Evolutionary conservation across 2,888 invertebrate species (phyloP).

Genomic region (Agrochola lychnidis): DNA sequence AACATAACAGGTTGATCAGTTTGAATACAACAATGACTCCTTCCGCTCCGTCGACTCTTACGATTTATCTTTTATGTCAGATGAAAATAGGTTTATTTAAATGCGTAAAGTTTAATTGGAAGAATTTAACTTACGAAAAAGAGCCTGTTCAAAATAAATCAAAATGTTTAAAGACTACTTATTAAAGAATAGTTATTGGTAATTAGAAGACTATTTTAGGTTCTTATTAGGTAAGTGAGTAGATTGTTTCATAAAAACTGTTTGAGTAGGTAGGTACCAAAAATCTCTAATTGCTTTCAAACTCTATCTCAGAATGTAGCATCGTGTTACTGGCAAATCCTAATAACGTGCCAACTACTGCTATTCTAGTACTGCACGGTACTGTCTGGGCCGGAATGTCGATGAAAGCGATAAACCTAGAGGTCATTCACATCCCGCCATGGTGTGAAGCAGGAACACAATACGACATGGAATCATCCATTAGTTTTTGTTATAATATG

Average conservation of each 20-base stretch:
- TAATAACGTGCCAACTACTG: slow-evolving; percentile 68
- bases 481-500: slow-evolving; percentile 59
- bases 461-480: slow-evolving; percentile 57
- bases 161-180: background rate
- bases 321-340: slow-evolving; percentile 56
- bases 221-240: background rate
- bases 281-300: background rate
- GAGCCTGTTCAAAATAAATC: background rate
- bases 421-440: slow-evolving; percentile 79
- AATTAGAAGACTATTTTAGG: background rate
- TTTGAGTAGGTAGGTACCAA: background rate
- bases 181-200: too few species aligned
- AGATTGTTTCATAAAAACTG: background rate
- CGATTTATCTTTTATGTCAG: slow-evolving; percentile 31
- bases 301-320: slow-evolving; percentile 50
- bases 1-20: slow-evolving; percentile 44
- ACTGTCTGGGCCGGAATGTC: slow-evolving; percentile 75
- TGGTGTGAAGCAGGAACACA: slow-evolving; percentile 71
- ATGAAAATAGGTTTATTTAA: slow-evolving; percentile 1
- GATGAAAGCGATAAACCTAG: slow-evolving; percentile 79
- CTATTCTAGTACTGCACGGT: slow-evolving; percentile 69
- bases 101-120: background rate
- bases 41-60: slow-evolving; percentile 35
- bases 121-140: slow-evolving; percentile 1
- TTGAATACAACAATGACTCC: slow-evolving; percentile 37